Evolutionary conservation across 2,888 invertebrate species (phyloP).

Genomic region (Agriopis marginaria): DNA sequence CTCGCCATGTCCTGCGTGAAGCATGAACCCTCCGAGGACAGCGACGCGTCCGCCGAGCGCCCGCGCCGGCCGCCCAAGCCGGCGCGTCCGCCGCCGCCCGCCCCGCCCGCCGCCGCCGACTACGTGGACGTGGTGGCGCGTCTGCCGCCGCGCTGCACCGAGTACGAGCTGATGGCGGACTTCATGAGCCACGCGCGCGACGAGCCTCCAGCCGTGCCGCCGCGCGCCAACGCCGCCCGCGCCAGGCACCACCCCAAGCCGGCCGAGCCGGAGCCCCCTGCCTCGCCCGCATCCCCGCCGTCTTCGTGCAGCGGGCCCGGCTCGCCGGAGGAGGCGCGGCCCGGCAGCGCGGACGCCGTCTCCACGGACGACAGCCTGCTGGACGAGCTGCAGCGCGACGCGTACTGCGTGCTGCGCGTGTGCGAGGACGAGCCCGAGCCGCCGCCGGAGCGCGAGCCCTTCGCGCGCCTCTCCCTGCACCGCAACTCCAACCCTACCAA

Average conservation of each 20-base stretch:
- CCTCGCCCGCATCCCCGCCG: slow-evolving; percentile 46
- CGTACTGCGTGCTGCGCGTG: slow-evolving; percentile 76
- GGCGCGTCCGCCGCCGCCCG: slow-evolving; percentile 58
- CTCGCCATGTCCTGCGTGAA: slow-evolving; percentile 79
- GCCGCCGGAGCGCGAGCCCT: slow-evolving; percentile 62
- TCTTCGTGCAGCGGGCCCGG: slow-evolving; percentile 42
- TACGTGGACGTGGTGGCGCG: slow-evolving; percentile 65
- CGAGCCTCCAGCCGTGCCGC: slow-evolving; percentile 68
- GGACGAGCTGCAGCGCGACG: slow-evolving; percentile 75
- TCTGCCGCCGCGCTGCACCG: slow-evolving; percentile 62
- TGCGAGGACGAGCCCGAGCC: slow-evolving; percentile 71
- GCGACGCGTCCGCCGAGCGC: slow-evolving; percentile 69
- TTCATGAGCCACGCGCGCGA: slow-evolving; percentile 68
- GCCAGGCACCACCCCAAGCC: slow-evolving; percentile 55
- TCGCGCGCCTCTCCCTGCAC: slow-evolving; percentile 75
- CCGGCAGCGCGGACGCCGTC: slow-evolving; percentile 61
- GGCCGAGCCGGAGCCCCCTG: slow-evolving; percentile 55
- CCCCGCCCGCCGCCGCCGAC: slow-evolving; percentile 56
- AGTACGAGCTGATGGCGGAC: slow-evolving; percentile 81
- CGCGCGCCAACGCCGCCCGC: slow-evolving; percentile 60
- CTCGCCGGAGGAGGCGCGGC: slow-evolving; percentile 78
- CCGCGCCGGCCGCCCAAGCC: slow-evolving; percentile 79
- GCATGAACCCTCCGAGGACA: slow-evolving; percentile 74
- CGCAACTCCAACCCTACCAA: slow-evolving; percentile 81
- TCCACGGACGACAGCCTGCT: slow-evolving; percentile 79